Base-by-base conservation (phyloP, 2,113 vertebrate species). In the Ifrita kowaldi region DNA sequence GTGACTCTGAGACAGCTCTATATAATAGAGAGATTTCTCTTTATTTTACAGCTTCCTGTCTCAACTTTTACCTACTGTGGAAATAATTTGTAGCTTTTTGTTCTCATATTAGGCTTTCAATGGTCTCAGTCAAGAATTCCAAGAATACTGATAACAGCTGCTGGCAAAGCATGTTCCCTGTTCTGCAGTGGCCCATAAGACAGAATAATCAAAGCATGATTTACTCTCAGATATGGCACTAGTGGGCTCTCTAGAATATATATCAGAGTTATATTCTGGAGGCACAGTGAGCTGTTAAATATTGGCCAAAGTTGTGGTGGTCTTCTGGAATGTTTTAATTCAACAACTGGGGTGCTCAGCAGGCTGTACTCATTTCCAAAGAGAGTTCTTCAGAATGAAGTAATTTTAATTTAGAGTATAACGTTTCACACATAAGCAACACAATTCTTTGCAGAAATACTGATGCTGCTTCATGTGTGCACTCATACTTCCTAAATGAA, bases 71-170 rank as follows among this genome's bases (percentile, higher is more conserved):
- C 95, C 91, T 91, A 89, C 90, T 87, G 23, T 75, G 60, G 62
- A 96, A 89, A 96, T 98, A 97, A 98, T 96, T 97, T 97, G 96
- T 96, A 90, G 95, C 60, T 79, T 97, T 97, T 96, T 96, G 84
- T 97, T 93, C 88, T 82, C 46, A 7, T 81, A 65, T 46, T 95
- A 92, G 91, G n/a, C 33, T 93, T 96, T 96, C 87, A 90, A 39
- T 87, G 62, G 80, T 93, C 85, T 78, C 84, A 75, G 88, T 79
- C 84, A 91, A 76, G 89, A 81, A 88, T 68, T 57, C 75, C 80
- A 90, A 97, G 94, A 73, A 50, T 83, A n/a, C 68, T 83, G 47
- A 70, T 63, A 93, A 71, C 52, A 89, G 28, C 86, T 80, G 90
- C 85, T 95, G 91, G 93, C 89, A 95, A 95, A 87, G 73, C 47